Evolutionary conservation across 2,113 vertebrate species (phyloP).

Genomic region (Corythornis vintsioides): DNA sequence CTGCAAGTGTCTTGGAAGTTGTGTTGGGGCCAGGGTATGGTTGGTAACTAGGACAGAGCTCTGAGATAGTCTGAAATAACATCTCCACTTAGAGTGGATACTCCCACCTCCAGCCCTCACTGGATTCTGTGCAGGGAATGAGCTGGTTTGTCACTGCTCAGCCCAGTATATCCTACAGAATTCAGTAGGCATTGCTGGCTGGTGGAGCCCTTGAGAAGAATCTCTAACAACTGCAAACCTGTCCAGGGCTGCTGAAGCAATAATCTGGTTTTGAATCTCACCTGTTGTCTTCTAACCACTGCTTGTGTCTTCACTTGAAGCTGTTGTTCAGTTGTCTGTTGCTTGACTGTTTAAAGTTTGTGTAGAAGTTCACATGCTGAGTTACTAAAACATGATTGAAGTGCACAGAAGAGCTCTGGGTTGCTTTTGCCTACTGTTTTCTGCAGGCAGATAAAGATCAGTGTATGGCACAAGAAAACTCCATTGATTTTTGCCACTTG

Average conservation of each 20-base stretch:
- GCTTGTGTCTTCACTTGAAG: neutral
- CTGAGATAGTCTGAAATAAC: neutral
- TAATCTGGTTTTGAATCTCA: neutral
- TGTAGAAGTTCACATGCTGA: neutral
- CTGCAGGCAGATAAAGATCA: neutral
- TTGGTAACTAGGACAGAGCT: neutral
- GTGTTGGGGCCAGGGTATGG: neutral
- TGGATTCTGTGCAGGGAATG: neutral
- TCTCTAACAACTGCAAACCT: neutral
- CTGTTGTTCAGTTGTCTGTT: neutral
- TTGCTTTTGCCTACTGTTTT: neutral
- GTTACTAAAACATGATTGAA: neutral
- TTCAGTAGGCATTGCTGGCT: neutral
- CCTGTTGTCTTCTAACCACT: neutral
- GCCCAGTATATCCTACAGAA: neutral
- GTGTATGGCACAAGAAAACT: neutral
- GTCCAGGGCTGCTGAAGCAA: neutral
- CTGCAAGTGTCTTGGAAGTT: neutral
- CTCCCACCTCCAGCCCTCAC: neutral
- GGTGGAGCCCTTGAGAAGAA: neutral
- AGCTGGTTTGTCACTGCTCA: neutral
- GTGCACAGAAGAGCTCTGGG: neutral
- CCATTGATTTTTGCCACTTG: rapidly evolving
- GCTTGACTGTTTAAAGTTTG: neutral
- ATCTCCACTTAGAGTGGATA: neutral